Base-by-base conservation (phyloP, 2,888 invertebrate species). In the Microplitis manilae region DNA sequence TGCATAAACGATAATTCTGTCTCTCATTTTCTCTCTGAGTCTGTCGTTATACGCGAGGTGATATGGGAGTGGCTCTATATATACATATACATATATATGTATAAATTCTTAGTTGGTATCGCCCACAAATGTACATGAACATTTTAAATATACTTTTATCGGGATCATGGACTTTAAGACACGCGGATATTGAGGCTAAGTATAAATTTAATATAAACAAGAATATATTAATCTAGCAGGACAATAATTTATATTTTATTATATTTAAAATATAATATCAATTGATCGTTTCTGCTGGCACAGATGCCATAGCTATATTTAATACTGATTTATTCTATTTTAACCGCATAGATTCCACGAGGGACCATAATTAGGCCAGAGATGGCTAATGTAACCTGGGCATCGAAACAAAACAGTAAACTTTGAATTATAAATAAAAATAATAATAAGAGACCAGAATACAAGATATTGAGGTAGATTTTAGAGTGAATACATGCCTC, bases 1-100 rank as follows among this genome's bases (percentile, higher is more conserved):
- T 80, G 82, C 81, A 83, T 82, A 80, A 81, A 82, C 78, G 81
- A 80, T 78, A 73, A 68, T 77, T 76, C 73, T 73, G 73, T 73
- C 77, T 72, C 64, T 61, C 68, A 75, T 38, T 40, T 50, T 71
- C 68, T 15, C 40, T 30, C 40, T n/a, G 20, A 39, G 40, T 62
- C 73, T 65, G 62, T 73, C 40, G 62, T 38, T 70, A 68, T 72
- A 41, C 68, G 69, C 68, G 50, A 74, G 77, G 78, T 72, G 77
- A 77, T 76, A 78, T 81, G 79, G 83, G 81, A 80, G 81, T 79
- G 81, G 78, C 75, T 75, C 62, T 41, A 8, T 6, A 17, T 72
- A 60, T 59, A 30, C 30, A 60, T 50, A 68, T 41, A 41, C 7
- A 20, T 20, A 20, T 20, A 20, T 20, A 20, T 20, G 1, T 17